Conservation (phyloP, 1,140 invertebrate species). For the Panagrolaimus sp. region DNA sequence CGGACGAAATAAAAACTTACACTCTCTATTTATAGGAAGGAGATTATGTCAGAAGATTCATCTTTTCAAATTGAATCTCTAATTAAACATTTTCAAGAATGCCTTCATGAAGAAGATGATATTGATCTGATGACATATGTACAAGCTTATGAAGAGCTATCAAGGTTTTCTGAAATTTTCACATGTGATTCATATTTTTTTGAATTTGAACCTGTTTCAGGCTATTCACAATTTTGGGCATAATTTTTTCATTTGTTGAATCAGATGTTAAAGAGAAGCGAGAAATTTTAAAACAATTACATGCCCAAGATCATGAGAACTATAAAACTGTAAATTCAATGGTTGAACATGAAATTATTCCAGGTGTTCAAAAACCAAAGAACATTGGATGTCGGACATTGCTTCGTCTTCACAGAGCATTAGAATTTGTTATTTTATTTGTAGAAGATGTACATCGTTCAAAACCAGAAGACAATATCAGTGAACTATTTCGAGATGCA, state of each 20-base stretch:
- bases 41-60: not conserved
- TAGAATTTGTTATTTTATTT: slow-evolving; percentile 23
- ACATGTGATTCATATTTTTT: not conserved
- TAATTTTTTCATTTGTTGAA: slow-evolving; percentile 26
- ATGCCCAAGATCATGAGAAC: not conserved
- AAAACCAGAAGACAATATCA: not conserved
- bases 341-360: slow-evolving; percentile 12
- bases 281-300: slow-evolving; percentile 16
- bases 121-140: slow-evolving; percentile 19
- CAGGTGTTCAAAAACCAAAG: slow-evolving; percentile 3
- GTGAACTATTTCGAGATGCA: slow-evolving; percentile 3
- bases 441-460: slow-evolving; percentile 12
- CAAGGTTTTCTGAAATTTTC: slow-evolving; percentile 13
- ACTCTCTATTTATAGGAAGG: too few relatives aligned
- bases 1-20: too few relatives aligned
- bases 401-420: slow-evolving; percentile 21
- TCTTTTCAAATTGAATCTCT: slow-evolving; percentile 6
- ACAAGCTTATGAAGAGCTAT: slow-evolving; percentile 20
- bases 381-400: slow-evolving; percentile 20
- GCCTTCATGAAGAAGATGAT: slow-evolving; percentile 16
- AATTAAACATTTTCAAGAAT: slow-evolving; percentile 6
- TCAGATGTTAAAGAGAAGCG: slow-evolving; percentile 21
- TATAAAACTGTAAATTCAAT: slow-evolving; percentile 22
- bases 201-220: slow-evolving; percentile 18
- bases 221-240: slow-evolving; percentile 17